Evolutionary conservation across 2,797 vertebrate genomes (phyloP).

Genomic region (Gorsachius magnificus): DNA sequence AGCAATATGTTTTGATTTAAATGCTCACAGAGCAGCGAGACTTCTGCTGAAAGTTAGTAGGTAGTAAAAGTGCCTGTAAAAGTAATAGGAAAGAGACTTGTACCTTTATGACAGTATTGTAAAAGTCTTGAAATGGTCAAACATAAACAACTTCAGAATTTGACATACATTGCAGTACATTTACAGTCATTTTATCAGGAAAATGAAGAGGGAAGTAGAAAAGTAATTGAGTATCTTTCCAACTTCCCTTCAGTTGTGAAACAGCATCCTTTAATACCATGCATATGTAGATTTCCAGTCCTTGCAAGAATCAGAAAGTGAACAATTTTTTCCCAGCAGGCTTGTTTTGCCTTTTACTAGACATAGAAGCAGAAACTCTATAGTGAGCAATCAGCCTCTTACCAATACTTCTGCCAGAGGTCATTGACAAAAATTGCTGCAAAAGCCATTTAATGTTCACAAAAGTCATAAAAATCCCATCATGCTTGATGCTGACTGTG

Average conservation of each 20-base stretch:
- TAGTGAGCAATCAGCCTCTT: background rate
- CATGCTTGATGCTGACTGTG: background rate
- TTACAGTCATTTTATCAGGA: background rate
- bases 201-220: background rate
- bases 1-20: background rate
- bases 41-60: background rate
- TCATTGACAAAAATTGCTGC: background rate
- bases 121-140: background rate
- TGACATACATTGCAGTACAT: background rate
- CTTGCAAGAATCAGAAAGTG: background rate
- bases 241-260: background rate
- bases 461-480: constrained; percentile 15
- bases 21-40: background rate
- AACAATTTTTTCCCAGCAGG: background rate
- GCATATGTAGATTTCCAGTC: background rate
- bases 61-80: background rate
- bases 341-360: background rate
- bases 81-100: background rate
- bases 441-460: background rate
- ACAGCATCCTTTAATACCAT: background rate
- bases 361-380: background rate
- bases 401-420: background rate
- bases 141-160: background rate
- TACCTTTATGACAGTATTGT: background rate
- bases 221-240: background rate